phyloP scores from a whole-genome alignment of 2,797 vertebrate species.

The Acropternis orthonyx region DNA sequence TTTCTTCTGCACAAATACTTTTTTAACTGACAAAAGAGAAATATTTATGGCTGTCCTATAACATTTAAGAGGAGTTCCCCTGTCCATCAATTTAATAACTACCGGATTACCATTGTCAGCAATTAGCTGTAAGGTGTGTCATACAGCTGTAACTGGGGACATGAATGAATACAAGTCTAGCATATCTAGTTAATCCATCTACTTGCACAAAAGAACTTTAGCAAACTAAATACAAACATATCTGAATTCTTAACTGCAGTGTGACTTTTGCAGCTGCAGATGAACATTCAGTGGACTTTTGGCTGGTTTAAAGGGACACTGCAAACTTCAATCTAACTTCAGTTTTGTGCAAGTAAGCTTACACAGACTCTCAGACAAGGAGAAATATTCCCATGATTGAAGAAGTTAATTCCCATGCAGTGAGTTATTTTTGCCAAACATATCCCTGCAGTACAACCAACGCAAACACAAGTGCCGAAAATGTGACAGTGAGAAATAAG shows the following conservation, averaged over 20 bases:
- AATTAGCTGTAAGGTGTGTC: background rate
- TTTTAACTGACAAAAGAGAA: background rate
- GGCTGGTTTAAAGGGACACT: background rate
- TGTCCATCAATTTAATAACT: background rate
- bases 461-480: background rate
- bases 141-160: background rate
- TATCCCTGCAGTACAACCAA: background rate
- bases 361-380: background rate
- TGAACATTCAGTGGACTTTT: accelerated
- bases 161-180: background rate
- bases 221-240: background rate
- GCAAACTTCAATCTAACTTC: background rate
- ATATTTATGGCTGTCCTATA: background rate
- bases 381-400: background rate
- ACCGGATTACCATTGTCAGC: background rate
- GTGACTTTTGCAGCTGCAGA: background rate
- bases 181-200: background rate
- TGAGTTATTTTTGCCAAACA: conserved; percentile 16
- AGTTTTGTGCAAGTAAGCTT: background rate
- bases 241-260: background rate
- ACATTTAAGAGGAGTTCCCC: background rate
- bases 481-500: background rate
- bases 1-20: background rate
- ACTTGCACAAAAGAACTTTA: background rate
- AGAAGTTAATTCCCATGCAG: background rate